Evolutionary conservation across 2,888 invertebrate species (phyloP).

Genomic region (Nasonovia ribisnigri): DNA sequence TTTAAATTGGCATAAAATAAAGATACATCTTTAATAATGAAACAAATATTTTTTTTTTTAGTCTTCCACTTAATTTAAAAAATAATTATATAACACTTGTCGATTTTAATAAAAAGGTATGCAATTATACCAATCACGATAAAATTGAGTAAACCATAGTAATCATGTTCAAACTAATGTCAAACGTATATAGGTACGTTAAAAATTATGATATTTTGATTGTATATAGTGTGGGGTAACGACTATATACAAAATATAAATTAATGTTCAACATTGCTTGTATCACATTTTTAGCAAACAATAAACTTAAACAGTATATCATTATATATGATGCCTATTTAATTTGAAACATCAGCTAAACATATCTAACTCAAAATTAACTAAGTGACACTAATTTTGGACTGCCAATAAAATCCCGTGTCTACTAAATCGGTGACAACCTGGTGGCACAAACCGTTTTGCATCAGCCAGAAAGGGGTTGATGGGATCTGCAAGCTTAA

Average conservation of each 20-base stretch:
- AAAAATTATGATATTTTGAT: background rate
- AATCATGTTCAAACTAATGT: background rate
- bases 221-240: background rate
- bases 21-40: background rate
- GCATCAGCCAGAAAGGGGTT: constrained; percentile 30
- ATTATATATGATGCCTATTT: background rate
- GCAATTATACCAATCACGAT: background rate
- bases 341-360: background rate
- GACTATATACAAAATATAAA: background rate
- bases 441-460: constrained; percentile 7
- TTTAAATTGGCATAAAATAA: background rate
- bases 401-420: constrained; percentile 20
- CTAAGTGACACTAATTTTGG: constrained; percentile 26
- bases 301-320: background rate
- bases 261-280: background rate
- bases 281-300: background rate
- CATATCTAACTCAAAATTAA: constrained; percentile 27
- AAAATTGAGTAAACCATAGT: background rate
- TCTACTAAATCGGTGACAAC: constrained; percentile 27
- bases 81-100: background rate
- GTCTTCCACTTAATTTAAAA: background rate
- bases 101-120: background rate
- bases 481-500: constrained; percentile 45
- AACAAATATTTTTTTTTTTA: background rate
- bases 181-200: background rate